Evolutionary conservation across 2,888 invertebrate species (phyloP).

Genomic region (Hoplodrina ambigua): DNA sequence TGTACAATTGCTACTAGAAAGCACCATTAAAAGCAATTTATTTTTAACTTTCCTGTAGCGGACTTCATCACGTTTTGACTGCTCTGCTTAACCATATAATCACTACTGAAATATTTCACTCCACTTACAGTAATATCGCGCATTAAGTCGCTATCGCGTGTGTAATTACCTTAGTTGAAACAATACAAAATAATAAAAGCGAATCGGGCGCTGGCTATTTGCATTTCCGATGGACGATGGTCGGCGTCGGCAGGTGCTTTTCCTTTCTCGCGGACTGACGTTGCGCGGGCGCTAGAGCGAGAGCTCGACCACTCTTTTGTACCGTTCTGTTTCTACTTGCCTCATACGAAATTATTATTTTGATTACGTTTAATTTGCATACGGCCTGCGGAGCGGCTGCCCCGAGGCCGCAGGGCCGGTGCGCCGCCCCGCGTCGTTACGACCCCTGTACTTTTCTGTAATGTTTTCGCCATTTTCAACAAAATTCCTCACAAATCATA

Average conservation of each 20-base stretch:
- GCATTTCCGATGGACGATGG: slow-evolving; percentile 80
- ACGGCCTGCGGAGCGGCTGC: slow-evolving; percentile 81
- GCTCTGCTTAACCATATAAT: slow-evolving; percentile 75
- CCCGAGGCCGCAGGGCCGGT: slow-evolving; percentile 77
- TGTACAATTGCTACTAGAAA: slow-evolving; percentile 64
- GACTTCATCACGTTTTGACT: slow-evolving; percentile 74
- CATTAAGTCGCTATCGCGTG: slow-evolving; percentile 83
- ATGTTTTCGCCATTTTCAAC: slow-evolving; percentile 91
- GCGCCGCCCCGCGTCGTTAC: slow-evolving; percentile 82
- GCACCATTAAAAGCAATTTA: slow-evolving; percentile 69
- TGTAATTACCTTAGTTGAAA: slow-evolving; percentile 83
- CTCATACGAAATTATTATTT: slow-evolving; percentile 88
- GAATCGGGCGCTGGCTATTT: slow-evolving; percentile 84
- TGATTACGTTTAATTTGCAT: slow-evolving; percentile 91
- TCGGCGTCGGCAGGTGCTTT: slow-evolving; percentile 70
- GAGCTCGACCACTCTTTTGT: slow-evolving; percentile 67
- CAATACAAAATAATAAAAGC: slow-evolving; percentile 87
- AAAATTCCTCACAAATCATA: slow-evolving; percentile 90
- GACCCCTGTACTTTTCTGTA: slow-evolving; percentile 90
- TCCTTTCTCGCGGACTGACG: slow-evolving; percentile 72
- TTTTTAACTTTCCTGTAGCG: slow-evolving; percentile 68
- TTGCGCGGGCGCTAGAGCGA: slow-evolving; percentile 73
- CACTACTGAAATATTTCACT: slow-evolving; percentile 83
- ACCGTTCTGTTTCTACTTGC: slow-evolving; percentile 75
- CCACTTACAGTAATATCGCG: slow-evolving; percentile 85